Evolutionary conservation across 2,113 vertebrate genomes (phyloP).

Genomic region (Tenrec ecaudatus): DNA sequence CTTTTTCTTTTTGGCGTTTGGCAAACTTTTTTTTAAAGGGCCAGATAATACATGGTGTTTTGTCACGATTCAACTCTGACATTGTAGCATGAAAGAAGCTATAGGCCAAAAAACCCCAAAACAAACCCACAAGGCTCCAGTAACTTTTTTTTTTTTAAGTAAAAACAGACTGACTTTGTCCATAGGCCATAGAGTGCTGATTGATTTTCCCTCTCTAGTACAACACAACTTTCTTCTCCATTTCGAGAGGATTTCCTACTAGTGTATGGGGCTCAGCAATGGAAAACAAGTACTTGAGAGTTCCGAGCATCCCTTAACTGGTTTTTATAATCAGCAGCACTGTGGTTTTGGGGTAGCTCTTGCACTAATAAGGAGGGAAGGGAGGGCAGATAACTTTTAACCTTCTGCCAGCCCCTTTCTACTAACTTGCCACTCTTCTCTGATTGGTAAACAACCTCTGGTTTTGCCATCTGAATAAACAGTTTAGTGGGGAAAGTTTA

Average conservation of each 20-base stretch:
- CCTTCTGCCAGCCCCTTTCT: not conserved
- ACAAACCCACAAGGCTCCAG: no score
- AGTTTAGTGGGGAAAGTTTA: conserved; percentile 26
- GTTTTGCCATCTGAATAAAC: conserved; percentile 38
- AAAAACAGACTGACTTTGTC: not conserved
- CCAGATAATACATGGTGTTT: not conserved
- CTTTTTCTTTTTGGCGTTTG: conserved; percentile 13
- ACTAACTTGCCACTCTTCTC: not conserved
- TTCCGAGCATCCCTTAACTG: not conserved
- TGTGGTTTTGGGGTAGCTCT: not conserved
- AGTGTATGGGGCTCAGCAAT: not conserved
- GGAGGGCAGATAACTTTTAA: not conserved
- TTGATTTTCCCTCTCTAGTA: not conserved
- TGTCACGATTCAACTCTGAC: conserved; percentile 12
- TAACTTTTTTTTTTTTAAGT: conserved; percentile 16
- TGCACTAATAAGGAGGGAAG: not conserved
- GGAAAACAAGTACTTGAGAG: not conserved
- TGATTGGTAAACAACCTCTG: conserved; percentile 12
- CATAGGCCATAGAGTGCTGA: not conserved
- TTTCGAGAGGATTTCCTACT: not conserved
- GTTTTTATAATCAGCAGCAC: not conserved
- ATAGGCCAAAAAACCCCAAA: not conserved
- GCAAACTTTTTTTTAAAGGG: not conserved
- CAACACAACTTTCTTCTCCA: conserved; percentile 13
- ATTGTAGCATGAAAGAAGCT: not conserved